phyloP scores from a whole-genome alignment of 2,888 invertebrate genomes.

The Disparrhopalites patrizii region DNA sequence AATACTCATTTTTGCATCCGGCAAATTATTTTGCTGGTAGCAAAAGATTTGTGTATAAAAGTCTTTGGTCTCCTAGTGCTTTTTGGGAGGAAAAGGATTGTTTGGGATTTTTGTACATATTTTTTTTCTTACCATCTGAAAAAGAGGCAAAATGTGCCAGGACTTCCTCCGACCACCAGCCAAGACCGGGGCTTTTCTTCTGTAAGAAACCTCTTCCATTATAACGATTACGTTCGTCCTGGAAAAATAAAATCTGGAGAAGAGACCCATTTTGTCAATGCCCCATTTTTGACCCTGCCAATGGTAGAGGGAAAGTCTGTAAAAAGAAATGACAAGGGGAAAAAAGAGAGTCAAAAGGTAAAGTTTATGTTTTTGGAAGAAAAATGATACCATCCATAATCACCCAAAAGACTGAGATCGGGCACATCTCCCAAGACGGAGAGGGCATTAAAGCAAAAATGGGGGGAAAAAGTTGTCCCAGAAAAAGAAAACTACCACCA shows the following conservation, averaged over 20 bases:
- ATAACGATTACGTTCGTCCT: too few species aligned
- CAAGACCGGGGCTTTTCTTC: too few species aligned
- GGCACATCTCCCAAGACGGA: neutral
- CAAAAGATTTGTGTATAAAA: constrained; percentile 2
- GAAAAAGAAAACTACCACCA: too few species aligned
- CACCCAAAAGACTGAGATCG: neutral
- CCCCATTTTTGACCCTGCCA: neutral
- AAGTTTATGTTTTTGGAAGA: constrained; percentile 3
- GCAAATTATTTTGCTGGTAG: neutral
- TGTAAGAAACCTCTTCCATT: too few species aligned
- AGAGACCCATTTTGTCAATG: too few species aligned
- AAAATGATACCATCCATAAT: neutral
- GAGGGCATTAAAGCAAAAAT: neutral
- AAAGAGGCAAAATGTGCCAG: too few species aligned
- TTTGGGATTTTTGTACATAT: too few species aligned
- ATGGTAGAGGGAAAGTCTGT: neutral
- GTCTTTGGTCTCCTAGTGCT: neutral
- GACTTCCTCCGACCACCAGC: too few species aligned
- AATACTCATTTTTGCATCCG: constrained; percentile 25
- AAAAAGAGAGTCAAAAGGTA: neutral
- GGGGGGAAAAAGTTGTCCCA: neutral
- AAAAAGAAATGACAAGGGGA: too few species aligned
- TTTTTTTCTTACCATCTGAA: too few species aligned
- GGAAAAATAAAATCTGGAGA: too few species aligned
- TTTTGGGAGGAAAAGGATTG: neutral